Base-by-base conservation (phyloP, 2,888 invertebrate species). In the Galeruca laticollis region DNA sequence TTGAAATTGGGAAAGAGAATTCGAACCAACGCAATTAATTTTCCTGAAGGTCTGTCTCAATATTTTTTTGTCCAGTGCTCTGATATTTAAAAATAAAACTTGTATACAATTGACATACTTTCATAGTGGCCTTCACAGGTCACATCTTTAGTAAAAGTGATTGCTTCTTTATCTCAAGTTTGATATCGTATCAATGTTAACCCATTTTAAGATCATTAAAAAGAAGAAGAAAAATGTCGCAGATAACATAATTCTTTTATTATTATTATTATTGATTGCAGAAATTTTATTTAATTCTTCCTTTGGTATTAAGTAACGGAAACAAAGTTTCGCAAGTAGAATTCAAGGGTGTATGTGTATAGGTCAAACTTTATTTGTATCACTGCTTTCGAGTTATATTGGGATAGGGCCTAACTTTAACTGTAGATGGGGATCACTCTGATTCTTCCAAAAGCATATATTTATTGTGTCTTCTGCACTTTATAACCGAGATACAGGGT, bases 91-190 rank as follows among this genome's bases (percentile, higher is more conserved):
- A 75, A 73, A 72, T 75, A 74, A 70, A 68, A 69, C 71, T 73
- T 56, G 76, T 76, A 80, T 82, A 76, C 78, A 74, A 80, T 80
- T 83, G 83, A 82, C 83, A 83, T 77, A 83, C 80, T 82, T 83
- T 65, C 75, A 73, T 66, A 67, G 70, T 79, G 82, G 80, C 82
- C 83, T 83, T 84, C 81, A 79, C 79, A 81, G 82, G 82, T 83
- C 82, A 82, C 80, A 78, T 77, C 76, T 76, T 65, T 67, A 81
- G 81, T 81, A 81, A 81, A 80, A 81, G 81, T 81, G 80, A 78
- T 78, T 78, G 75, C 73, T 66, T 71, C 49, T 64, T 64, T 75
- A 73, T 69, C 72, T 72, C 65, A 63, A 49, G 35, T 59, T 68
- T 74, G 73, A 76, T 74, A 74, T 61, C 68, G 67, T 78, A 79